phyloP scores from a whole-genome alignment of 2,113 vertebrate species.

The Anguilla japonica region DNA sequence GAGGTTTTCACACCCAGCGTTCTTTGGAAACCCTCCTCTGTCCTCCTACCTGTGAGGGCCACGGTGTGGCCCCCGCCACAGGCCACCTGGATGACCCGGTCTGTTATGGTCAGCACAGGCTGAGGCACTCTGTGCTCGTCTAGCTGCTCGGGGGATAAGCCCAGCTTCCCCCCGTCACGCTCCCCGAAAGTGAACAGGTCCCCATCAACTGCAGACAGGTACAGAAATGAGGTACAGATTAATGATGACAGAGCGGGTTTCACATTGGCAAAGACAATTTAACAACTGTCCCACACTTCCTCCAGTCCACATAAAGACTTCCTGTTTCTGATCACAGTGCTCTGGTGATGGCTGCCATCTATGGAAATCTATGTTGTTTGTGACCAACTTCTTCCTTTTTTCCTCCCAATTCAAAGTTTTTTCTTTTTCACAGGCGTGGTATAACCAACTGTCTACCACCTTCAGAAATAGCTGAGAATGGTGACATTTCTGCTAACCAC shows the following conservation, averaged over 20 bases:
- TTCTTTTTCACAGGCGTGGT: too few relatives aligned
- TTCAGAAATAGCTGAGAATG: too few relatives aligned
- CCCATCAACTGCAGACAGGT: slow-evolving; percentile 74
- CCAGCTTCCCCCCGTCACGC: slow-evolving; percentile 86
- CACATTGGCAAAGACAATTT: neutral
- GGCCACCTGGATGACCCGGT: slow-evolving; percentile 79
- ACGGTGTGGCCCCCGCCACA: slow-evolving; percentile 93
- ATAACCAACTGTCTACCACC: too few relatives aligned
- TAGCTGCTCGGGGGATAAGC: slow-evolving; percentile 77
- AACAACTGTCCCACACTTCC: neutral
- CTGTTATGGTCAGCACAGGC: slow-evolving; percentile 78
- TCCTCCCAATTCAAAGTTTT: too few relatives aligned
- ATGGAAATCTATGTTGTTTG: neutral
- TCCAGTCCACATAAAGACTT: too few relatives aligned
- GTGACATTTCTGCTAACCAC: too few relatives aligned
- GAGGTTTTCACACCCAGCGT: neutral
- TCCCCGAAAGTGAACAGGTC: slow-evolving; percentile 91
- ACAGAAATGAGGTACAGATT: too few relatives aligned
- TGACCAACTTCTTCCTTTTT: too few relatives aligned
- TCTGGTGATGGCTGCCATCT: neutral
- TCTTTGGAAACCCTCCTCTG: neutral
- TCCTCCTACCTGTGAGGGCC: slow-evolving; percentile 80
- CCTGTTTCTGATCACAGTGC: neutral
- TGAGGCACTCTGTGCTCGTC: slow-evolving; percentile 80
- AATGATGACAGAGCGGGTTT: neutral